A percentile compares a stretch with the other conserved stretches of the same genome.
Evolutionary conservation across 2,888 invertebrate genomes (phyloP).

Genomic region (Acleris cristana): DNA sequence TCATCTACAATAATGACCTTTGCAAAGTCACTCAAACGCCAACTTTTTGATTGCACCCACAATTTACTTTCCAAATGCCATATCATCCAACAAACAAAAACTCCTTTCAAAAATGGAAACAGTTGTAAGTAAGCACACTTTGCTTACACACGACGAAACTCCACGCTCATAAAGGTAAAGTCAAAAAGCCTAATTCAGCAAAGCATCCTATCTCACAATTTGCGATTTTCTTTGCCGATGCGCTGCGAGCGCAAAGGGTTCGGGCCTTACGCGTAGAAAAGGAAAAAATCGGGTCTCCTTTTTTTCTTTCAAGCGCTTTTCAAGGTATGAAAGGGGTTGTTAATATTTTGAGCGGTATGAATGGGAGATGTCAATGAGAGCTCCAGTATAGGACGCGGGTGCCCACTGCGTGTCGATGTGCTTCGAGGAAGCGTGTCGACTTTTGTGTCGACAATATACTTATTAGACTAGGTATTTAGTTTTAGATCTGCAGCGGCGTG

Average conservation of each 20-base stretch:
- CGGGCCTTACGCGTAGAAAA: conserved; percentile 68
- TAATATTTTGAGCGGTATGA: conserved; percentile 42
- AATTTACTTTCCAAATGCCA: background rate
- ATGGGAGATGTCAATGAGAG: conserved; percentile 40
- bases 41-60: too few species aligned
- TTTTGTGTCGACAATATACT: background rate
- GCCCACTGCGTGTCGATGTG: conserved; percentile 19
- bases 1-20: too few species aligned
- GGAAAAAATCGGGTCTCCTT: conserved; percentile 71
- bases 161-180: conserved; percentile 12
- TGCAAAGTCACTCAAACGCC: too few species aligned
- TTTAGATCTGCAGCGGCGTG: too few species aligned
- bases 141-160: conserved; percentile 1
- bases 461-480: background rate
- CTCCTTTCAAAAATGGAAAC: background rate
- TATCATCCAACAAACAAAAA: background rate
- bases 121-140: background rate
- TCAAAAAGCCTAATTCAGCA: conserved; percentile 32
- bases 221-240: conserved; percentile 39
- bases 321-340: conserved; percentile 40
- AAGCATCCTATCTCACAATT: conserved; percentile 33
- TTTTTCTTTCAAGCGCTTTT: conserved; percentile 41
- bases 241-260: conserved; percentile 60
- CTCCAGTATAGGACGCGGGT: conserved; percentile 36
- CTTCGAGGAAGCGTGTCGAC: conserved; percentile 1